Evolutionary conservation across 2,797 vertebrate species (phyloP), one percentile per base, ranked within the genome.

Genomic region (Anguilla marmorata): DNA sequence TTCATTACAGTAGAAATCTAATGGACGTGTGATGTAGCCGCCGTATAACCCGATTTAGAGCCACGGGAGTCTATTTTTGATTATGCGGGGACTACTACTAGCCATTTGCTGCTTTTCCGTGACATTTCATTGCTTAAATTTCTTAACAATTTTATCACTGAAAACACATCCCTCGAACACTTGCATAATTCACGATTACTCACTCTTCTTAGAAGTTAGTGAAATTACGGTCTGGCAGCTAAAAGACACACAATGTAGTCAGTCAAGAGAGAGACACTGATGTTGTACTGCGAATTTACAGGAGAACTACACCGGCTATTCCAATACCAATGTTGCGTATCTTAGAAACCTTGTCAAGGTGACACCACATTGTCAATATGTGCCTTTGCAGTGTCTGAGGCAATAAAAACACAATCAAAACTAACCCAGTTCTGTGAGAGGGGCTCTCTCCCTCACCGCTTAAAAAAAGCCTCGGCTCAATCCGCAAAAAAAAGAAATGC

Each of bases 381-480:
- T 58, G 48, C 24, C 85, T 33, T 21, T 50, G 60, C 19, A n/a
- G 74, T 8, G 0, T 52, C 37, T n/a, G 56, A 27, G 27, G 21
- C 66, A 74, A 58, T 48, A 66, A 33, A 83, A 48, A 74, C 48
- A 19, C 48, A 56, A 72, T 87, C 82, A 37, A 63, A 86, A 41
- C 63, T 48, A 58, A 83, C 54, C 52, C 52, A 33, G 12, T 50
- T 87, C 41, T 37, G 16, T n/a, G 58, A 14, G 41, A 83, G n/a
- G 6, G 7, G 79, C 54, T 79, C 50, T 30, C 30, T 79, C 2
- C 1, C 48, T 58, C 69, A 1, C 63, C 24, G 24, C 7, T 24
- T 7, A 66, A 30, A 30, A 85, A 24, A 69, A 52, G 82, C 66
- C 84, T 58, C n/a, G 74, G 72, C 58, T 86, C 48, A 60, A 86